phyloP scores from a whole-genome alignment of 2,888 invertebrate species.

The Eupithecia subfuscata region DNA sequence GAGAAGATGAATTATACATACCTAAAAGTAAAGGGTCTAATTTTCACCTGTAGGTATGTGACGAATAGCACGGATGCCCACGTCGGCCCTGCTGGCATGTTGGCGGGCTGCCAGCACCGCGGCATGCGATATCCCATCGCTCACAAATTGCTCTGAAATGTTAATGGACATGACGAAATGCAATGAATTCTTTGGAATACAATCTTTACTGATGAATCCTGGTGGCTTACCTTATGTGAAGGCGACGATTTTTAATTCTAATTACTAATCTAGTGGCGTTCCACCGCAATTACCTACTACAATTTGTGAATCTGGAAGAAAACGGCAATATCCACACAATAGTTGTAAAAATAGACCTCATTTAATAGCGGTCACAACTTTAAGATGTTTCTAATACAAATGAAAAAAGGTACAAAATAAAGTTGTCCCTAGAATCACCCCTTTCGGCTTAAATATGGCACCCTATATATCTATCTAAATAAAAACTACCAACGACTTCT shows the following conservation, averaged over 20 bases:
- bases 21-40: neutral
- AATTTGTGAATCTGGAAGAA: neutral
- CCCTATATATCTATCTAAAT: neutral
- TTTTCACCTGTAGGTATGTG: conserved; percentile 14
- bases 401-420: neutral
- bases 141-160: conserved; percentile 64
- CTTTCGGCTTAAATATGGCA: too few species aligned
- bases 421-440: too few species aligned
- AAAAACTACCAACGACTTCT: neutral
- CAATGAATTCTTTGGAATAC: conserved; percentile 21
- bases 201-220: conserved; percentile 1
- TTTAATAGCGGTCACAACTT: neutral
- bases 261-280: neutral
- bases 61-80: conserved; percentile 1
- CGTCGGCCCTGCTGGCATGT: conserved; percentile 34
- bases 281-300: neutral
- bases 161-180: conserved; percentile 68
- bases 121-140: conserved; percentile 63
- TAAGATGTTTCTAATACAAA: too few species aligned
- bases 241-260: neutral
- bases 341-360: neutral
- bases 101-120: conserved; percentile 41
- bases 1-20: neutral
- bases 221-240: neutral
- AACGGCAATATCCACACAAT: neutral